These are phyloP conservation scores for Columba guinea DNA, from an alignment of 2,797 vertebrate genomes.

Conservation along the genomic window DNA sequence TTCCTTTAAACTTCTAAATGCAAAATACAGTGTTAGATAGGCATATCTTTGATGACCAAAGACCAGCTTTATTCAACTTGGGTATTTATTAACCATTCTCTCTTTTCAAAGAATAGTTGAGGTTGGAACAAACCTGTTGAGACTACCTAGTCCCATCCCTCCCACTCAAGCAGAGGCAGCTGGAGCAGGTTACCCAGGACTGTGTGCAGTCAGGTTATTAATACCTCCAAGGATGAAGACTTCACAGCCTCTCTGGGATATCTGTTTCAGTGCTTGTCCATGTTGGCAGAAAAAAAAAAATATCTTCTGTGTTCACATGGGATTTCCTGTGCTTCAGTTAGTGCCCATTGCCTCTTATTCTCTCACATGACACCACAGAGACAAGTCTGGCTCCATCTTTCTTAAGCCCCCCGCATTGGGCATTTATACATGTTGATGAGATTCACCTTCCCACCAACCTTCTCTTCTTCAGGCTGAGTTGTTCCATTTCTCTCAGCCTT, in stretches of 20 bases:
- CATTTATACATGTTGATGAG: background rate
- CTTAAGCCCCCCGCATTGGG: background rate
- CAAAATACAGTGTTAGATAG: background rate
- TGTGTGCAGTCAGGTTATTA: background rate
- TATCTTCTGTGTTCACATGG: background rate
- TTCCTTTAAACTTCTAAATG: background rate
- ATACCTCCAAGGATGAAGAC: background rate
- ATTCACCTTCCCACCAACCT: background rate
- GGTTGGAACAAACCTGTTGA: background rate
- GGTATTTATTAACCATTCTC: background rate
- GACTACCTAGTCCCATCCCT: background rate
- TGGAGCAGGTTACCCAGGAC: background rate
- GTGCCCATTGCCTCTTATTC: background rate
- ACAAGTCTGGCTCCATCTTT: background rate
- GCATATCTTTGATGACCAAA: background rate
- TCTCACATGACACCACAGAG: background rate
- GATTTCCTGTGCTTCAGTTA: background rate
- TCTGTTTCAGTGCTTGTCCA: background rate
- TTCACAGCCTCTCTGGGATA: background rate
- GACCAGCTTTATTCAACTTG: background rate
- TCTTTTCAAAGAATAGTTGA: background rate
- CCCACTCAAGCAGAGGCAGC: background rate
- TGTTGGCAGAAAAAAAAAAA: background rate
- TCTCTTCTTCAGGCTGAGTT: background rate
- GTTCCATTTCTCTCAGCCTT: background rate